phyloP scores from a whole-genome alignment of 2,113 vertebrate species.

The Vicugna pacos region DNA sequence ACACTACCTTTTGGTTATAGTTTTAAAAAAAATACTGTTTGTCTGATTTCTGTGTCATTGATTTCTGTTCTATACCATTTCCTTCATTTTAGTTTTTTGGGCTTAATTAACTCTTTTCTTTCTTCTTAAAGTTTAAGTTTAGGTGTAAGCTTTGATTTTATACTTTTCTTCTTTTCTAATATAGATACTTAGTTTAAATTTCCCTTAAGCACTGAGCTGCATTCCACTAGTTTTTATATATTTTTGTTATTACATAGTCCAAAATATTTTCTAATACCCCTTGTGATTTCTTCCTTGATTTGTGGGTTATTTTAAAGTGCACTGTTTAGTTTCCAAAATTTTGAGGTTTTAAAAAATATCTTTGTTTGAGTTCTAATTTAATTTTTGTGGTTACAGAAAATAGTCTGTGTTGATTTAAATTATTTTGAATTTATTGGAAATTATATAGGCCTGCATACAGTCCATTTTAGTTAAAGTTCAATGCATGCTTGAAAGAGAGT shows the following conservation, averaged over 20 bases:
- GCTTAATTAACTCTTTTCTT: neutral
- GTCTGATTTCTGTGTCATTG: neutral
- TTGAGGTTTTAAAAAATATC: neutral
- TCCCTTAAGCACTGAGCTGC: neutral
- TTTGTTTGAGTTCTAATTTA: neutral
- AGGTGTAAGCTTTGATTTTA: neutral
- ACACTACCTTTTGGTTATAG: neutral
- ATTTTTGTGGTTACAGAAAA: neutral
- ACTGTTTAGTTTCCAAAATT: neutral
- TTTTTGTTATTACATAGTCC: neutral
- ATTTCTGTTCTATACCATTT: neutral
- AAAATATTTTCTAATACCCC: neutral
- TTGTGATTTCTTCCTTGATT: neutral
- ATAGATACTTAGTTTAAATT: neutral
- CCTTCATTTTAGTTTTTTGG: neutral
- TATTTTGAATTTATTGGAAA: neutral
- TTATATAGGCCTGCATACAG: neutral
- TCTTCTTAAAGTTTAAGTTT: neutral
- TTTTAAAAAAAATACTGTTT: neutral
- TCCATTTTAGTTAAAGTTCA: neutral
- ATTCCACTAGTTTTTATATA: neutral
- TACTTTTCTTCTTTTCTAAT: neutral
- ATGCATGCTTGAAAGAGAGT: neutral
- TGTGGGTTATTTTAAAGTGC: neutral
- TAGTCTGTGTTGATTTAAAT: neutral